Evolutionary conservation across 2,797 vertebrate species (phyloP).

Genomic region (Oreochromis grahami): DNA sequence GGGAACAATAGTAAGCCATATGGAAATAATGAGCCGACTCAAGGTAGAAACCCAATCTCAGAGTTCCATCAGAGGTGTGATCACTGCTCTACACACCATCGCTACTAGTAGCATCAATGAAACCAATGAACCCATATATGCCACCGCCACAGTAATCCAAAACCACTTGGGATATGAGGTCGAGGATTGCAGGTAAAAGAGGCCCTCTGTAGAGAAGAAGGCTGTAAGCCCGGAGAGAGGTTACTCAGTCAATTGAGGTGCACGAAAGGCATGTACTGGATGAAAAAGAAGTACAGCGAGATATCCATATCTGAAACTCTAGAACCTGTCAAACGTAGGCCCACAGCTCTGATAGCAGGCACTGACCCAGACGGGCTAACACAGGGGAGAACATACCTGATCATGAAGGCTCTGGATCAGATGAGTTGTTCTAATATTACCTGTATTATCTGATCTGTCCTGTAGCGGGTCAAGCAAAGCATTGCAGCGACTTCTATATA

Average conservation of each 20-base stretch:
- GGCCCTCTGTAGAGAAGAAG: neutral
- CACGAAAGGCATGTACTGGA: neutral
- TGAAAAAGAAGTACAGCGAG: neutral
- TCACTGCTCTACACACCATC: neutral
- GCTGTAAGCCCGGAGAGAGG: neutral
- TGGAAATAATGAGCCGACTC: neutral
- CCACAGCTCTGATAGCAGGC: neutral
- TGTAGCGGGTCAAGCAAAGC: neutral
- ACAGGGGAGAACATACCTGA: neutral
- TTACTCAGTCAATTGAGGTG: neutral
- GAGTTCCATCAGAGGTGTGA: neutral
- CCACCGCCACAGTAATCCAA: neutral
- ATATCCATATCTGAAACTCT: neutral
- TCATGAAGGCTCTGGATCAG: neutral
- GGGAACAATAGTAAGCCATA: neutral
- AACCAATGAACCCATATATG: neutral
- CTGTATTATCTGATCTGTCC: neutral
- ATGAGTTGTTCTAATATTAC: neutral
- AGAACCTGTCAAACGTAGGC: neutral
- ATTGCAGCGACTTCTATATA: neutral
- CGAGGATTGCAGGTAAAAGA: neutral
- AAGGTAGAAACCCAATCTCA: neutral
- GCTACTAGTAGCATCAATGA: neutral
- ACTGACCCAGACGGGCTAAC: neutral
- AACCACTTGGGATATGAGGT: neutral